Conservation (phyloP, 2,113 vertebrate species). For the Gulo gulo region DNA sequence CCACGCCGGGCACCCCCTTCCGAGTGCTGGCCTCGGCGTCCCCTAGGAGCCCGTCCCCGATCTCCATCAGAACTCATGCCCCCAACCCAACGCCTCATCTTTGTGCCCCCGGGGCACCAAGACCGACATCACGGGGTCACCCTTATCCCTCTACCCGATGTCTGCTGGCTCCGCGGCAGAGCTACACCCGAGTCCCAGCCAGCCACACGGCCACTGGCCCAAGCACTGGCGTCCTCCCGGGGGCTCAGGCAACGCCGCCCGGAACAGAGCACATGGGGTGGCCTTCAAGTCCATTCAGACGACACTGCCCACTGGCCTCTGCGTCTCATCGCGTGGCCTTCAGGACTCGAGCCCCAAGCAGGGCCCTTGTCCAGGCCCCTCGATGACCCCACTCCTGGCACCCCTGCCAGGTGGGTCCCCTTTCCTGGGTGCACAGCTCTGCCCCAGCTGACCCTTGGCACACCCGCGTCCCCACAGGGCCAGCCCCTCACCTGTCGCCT, state of each 20-base stretch:
- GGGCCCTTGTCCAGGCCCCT: not conserved
- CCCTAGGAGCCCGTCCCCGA: not conserved
- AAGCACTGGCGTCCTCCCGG: not conserved
- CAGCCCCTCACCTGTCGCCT: not conserved
- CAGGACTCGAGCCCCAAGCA: not conserved
- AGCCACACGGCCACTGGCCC: not conserved
- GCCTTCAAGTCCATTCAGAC: not conserved
- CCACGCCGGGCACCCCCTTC: not conserved
- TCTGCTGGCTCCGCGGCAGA: no score
- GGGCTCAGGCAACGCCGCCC: not conserved
- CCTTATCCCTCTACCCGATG: not conserved
- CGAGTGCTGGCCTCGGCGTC: not conserved
- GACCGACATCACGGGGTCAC: not conserved
- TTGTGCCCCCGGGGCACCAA: not conserved
- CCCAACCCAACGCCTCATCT: not conserved
- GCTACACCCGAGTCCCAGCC: not conserved
- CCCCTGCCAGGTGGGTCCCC: not conserved
- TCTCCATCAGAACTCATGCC: not conserved
- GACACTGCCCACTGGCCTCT: not conserved
- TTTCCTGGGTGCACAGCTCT: not conserved
- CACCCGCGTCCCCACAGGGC: fast-evolving
- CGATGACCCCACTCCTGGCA: not conserved
- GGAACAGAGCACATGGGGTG: not conserved
- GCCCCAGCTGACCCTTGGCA: not conserved
- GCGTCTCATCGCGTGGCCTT: not conserved